These are phyloP conservation scores for Orchesella flavescens DNA, from an alignment of 2,888 invertebrate genomes.

Conservation along the genomic window DNA sequence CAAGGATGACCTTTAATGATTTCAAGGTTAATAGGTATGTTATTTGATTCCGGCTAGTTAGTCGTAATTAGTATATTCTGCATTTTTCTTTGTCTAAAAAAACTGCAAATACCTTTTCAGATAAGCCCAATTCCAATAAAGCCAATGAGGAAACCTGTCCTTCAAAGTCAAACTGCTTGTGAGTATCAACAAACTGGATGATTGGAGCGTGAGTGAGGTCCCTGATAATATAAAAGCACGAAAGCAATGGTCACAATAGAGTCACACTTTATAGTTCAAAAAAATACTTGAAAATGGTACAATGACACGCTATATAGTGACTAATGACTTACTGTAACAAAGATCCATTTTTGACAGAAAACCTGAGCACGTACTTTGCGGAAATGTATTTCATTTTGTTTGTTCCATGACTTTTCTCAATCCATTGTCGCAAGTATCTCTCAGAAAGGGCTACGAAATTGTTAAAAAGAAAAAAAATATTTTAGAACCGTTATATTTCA, in stretches of 20 bases:
- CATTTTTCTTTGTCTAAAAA: background rate
- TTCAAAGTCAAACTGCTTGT: background rate
- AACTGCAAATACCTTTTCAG: constrained; percentile 19
- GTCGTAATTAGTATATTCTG: no score
- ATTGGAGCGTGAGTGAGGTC: constrained; percentile 6
- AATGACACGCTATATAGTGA: no score
- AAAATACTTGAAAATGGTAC: no score
- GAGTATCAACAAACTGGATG: constrained; percentile 21
- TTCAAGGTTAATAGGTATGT: no score
- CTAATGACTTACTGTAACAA: constrained; percentile 18
- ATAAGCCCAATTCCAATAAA: background rate
- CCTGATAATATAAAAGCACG: background rate
- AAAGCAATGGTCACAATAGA: background rate
- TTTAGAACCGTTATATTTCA: background rate
- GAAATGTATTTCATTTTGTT: background rate
- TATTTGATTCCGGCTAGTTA: background rate
- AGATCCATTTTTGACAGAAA: background rate
- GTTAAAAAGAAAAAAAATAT: background rate
- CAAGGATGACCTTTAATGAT: constrained; percentile 15
- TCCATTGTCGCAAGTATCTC: constrained; percentile 4
- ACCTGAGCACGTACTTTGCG: background rate
- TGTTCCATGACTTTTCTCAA: background rate
- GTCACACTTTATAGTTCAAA: no score
- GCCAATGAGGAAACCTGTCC: background rate
- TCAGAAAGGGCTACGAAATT: constrained; percentile 17